These are phyloP conservation scores for Diaphora mendica DNA, from an alignment of 2,888 invertebrate species.

Conservation along the genomic window DNA sequence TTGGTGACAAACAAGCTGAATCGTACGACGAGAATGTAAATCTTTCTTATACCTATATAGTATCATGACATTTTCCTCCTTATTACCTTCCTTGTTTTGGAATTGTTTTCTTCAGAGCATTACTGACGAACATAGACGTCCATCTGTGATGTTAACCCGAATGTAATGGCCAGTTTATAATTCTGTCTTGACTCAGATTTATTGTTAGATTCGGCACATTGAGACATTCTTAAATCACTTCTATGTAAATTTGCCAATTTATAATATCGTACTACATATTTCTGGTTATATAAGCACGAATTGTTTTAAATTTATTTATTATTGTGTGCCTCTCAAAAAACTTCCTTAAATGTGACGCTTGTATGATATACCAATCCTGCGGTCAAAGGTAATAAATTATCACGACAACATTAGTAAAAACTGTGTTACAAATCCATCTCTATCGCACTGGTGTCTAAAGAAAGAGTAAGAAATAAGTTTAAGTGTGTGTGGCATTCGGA, in stretches of 20 bases:
- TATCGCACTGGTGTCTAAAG: conserved; percentile 50
- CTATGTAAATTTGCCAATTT: not conserved
- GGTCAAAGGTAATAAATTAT: conserved; percentile 77
- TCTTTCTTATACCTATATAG: conserved; percentile 46
- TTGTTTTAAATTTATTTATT: not conserved
- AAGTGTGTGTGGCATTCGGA: conserved; percentile 57
- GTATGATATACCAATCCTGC: conserved; percentile 43
- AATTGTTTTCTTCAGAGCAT: conserved; percentile 14
- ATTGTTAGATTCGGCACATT: not conserved
- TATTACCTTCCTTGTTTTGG: conserved; percentile 39
- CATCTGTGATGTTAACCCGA: not conserved
- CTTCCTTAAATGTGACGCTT: conserved; percentile 24
- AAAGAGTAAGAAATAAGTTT: conserved; percentile 62
- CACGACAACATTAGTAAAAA: conserved; percentile 64
- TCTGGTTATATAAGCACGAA: not conserved
- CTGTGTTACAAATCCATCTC: conserved; percentile 52
- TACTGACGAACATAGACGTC: not conserved
- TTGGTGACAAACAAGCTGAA: conserved; percentile 60
- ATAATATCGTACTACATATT: not conserved
- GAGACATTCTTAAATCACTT: not conserved
- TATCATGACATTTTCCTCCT: conserved; percentile 11
- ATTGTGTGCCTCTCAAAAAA: not conserved
- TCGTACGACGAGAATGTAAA: conserved; percentile 63
- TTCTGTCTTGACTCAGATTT: not conserved
- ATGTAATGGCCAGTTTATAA: not conserved